Evolutionary conservation across 2,888 invertebrate genomes (phyloP).

Genomic region (Unio pictorum): DNA sequence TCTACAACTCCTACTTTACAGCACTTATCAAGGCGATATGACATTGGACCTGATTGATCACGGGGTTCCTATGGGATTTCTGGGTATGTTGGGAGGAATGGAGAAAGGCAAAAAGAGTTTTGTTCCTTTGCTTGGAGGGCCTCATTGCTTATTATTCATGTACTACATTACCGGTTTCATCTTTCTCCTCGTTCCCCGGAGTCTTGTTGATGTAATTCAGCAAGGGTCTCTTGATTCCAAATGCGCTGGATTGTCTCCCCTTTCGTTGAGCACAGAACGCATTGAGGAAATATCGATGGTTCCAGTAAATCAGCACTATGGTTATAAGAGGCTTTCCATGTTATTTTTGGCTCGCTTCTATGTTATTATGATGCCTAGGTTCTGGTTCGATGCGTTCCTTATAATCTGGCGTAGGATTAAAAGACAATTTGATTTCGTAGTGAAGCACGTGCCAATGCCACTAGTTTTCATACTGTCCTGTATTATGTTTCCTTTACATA

Average conservation of each 20-base stretch:
- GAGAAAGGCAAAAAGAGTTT: conserved; percentile 17
- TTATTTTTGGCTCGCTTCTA: conserved; percentile 9
- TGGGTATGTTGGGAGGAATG: conserved; percentile 23
- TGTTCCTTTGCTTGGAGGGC: conserved; percentile 20
- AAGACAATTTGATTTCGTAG: background rate
- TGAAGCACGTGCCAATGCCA: too few species aligned
- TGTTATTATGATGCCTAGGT: conserved; percentile 9
- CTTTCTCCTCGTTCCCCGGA: conserved; percentile 14
- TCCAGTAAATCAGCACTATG: conserved; percentile 5
- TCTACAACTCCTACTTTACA: conserved; percentile 16
- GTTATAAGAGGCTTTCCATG: conserved; percentile 8
- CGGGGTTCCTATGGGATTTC: conserved; percentile 21
- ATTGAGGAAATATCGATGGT: conserved; percentile 13
- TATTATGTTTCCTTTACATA: background rate
- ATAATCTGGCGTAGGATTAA: conserved; percentile 3
- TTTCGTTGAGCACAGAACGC: conserved; percentile 7
- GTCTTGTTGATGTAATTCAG: conserved; percentile 8
- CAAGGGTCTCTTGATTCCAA: conserved; percentile 2
- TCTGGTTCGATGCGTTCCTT: conserved; percentile 7
- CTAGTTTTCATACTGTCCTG: too few species aligned
- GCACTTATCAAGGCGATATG: conserved; percentile 5
- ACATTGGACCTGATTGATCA: conserved; percentile 19
- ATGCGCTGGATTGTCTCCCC: conserved; percentile 4
- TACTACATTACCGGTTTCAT: conserved; percentile 14
- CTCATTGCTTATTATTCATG: conserved; percentile 9